Evolutionary conservation across 2,797 vertebrate species (phyloP).

Genomic region (Eremophila alpestris): DNA sequence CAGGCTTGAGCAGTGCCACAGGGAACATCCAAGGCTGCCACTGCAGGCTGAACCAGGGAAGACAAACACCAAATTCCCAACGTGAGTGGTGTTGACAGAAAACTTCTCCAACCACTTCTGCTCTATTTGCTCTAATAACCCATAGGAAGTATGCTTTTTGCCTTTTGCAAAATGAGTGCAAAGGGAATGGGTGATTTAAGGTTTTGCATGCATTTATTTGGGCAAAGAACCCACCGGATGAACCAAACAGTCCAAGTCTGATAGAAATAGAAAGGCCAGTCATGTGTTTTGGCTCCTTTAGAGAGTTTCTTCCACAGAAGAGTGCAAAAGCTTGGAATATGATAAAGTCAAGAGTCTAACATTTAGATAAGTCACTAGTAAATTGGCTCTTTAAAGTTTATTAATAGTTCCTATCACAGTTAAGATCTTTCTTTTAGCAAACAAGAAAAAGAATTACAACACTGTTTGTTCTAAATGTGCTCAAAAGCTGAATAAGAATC

Average conservation of each 20-base stretch:
- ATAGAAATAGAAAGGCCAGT: not conserved
- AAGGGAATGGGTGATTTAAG: not conserved
- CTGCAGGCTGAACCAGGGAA: not conserved
- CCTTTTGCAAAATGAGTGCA: not conserved
- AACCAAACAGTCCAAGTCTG: not conserved
- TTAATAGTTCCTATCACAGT: not conserved
- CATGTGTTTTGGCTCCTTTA: not conserved
- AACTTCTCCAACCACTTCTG: not conserved
- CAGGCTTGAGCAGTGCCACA: not conserved
- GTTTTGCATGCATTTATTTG: not conserved
- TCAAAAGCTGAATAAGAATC: not conserved
- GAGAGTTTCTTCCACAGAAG: not conserved
- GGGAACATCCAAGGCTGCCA: not conserved
- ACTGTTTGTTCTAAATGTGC: not conserved
- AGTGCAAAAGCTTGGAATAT: not conserved
- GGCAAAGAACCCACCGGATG: not conserved
- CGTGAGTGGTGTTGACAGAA: not conserved
- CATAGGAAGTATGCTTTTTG: not conserved
- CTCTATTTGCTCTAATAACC: not conserved
- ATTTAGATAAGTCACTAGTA: not conserved
- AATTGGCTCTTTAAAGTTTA: not conserved
- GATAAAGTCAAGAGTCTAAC: not conserved
- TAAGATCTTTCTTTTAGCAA: not conserved
- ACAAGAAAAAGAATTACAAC: not conserved
- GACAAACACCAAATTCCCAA: not conserved